These are phyloP conservation scores for Synanceia verrucosa DNA, from an alignment of 2,797 vertebrate genomes.

Conservation along the genomic window DNA sequence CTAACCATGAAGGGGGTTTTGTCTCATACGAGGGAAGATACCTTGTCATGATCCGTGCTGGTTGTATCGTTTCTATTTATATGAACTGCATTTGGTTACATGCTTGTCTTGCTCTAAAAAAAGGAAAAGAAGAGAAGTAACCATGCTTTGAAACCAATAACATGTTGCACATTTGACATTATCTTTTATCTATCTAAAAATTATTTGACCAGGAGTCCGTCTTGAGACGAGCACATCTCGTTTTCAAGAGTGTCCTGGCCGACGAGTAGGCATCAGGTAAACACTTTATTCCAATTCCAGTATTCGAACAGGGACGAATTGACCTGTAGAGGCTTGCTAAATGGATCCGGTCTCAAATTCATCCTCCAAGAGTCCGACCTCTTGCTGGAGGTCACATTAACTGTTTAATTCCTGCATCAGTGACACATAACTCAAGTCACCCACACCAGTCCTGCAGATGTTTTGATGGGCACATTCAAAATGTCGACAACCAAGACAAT, in stretches of 20 bases:
- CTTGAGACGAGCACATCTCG: conserved; percentile 91
- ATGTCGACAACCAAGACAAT: conserved; percentile 65
- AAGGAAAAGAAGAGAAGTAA: conserved; percentile 73
- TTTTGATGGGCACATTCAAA: conserved; percentile 63
- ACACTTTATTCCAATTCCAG: conserved; percentile 84
- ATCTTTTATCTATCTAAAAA: conserved; percentile 89
- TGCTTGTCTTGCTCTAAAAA: conserved; percentile 80
- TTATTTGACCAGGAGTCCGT: conserved; percentile 90
- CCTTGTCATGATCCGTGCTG: conserved; percentile 86
- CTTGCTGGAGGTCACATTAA: conserved; percentile 65
- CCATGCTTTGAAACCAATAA: conserved; percentile 85
- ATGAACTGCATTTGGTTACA: conserved; percentile 85
- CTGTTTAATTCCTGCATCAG: conserved; percentile 68
- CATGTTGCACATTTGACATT: conserved; percentile 86
- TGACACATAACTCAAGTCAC: conserved; percentile 66
- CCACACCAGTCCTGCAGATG: conserved; percentile 60
- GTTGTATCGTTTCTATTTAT: conserved; percentile 84
- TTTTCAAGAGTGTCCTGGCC: conserved; percentile 91
- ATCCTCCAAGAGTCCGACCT: conserved; percentile 70
- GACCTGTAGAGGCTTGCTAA: conserved; percentile 74
- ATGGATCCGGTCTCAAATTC: conserved; percentile 72
- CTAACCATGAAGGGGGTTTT: conserved; percentile 81
- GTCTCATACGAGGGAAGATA: conserved; percentile 87
- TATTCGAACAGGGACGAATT: conserved; percentile 78
- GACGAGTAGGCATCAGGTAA: conserved; percentile 89